Percentiles rank a stretch among this genome's conserved stretches.
Conservation (phyloP, 2,888 invertebrate species). For the Tachina fera region DNA sequence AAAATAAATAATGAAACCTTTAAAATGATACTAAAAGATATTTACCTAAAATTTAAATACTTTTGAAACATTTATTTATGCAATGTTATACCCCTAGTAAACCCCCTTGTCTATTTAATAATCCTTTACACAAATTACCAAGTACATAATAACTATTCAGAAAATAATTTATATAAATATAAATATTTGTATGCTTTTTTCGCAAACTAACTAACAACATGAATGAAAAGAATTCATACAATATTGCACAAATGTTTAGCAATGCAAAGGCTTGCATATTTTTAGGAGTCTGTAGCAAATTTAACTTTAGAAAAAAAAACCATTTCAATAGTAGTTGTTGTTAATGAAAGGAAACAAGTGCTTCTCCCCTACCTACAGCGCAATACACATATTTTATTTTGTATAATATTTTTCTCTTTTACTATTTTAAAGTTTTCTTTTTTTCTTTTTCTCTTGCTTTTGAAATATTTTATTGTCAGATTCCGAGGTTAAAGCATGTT, state of each 20-base stretch:
- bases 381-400: constrained; percentile 24
- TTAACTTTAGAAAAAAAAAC: neutral
- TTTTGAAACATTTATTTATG: neutral
- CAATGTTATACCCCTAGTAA: constrained; percentile 3
- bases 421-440: constrained; percentile 23
- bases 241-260: neutral
- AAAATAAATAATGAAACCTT: too few relatives aligned
- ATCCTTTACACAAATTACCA: constrained; percentile 65
- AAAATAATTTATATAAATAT: neutral
- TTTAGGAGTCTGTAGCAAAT: constrained; percentile 13
- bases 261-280: constrained; percentile 10
- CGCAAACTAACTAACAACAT: neutral
- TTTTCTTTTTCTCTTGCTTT: constrained; percentile 1
- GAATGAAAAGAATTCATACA: neutral
- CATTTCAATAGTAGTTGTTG: constrained; percentile 6
- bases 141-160: constrained; percentile 40
- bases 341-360: constrained; percentile 23
- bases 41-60: neutral
- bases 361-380: neutral
- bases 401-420: constrained; percentile 37
- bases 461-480: constrained; percentile 49
- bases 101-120: constrained; percentile 51
- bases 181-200: constrained; percentile 50
- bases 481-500: constrained; percentile 42
- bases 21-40: too few relatives aligned